Evolutionary conservation across 2,113 vertebrate genomes (phyloP), one percentile per base, ranked within the genome.

Genomic region (Ophiodon elongatus): DNA sequence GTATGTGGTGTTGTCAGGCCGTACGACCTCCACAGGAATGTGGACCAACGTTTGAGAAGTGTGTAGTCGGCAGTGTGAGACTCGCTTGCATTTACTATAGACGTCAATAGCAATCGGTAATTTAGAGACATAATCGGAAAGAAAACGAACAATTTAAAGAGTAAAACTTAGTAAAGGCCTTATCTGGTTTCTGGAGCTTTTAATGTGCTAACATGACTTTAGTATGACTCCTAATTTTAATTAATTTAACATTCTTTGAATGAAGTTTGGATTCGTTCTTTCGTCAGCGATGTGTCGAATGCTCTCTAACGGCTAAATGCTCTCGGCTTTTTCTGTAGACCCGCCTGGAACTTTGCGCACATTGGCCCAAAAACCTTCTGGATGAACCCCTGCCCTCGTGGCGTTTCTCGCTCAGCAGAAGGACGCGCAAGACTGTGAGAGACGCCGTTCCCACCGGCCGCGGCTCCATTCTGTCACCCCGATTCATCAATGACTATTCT

Each of bases 381-480:
- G 45, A 33, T 65, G 47, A 68, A 33, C 62, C 4, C 68, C 50
- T 17, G 50, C 21, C 13, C 63, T 83, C 21, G 66, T 47, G 29
- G 11, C 21, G 63, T 66, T 66, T 29, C 14, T 41, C 17, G 41
- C 41, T 29, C n/a, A 67, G 64, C 33, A 43, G 59, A 47, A 39
- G 37, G 70, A 68, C 62, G 54, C 31, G 13, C 41, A 45, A 37
- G 14, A 45, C 9, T 41, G 39, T 41, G 11, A 41, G 39, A 41
- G 39, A 41, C 0, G 39, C 73, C 63, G 47, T 45, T 85, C 7
- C 79, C 47, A n/a, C 82, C 43, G 35, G 66, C 70, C 6, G 1
- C 14, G 83, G 72, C 84, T 94, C 64, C 80, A 85, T 88, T 89
- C 90, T 90, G 89, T 90, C 89, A 79, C 43, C 37, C 23, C 27